Percentiles rank a stretch among this genome's conserved stretches.
Conservation (phyloP, 1,140 invertebrate species). For the Tetramorium parvispinum region DNA sequence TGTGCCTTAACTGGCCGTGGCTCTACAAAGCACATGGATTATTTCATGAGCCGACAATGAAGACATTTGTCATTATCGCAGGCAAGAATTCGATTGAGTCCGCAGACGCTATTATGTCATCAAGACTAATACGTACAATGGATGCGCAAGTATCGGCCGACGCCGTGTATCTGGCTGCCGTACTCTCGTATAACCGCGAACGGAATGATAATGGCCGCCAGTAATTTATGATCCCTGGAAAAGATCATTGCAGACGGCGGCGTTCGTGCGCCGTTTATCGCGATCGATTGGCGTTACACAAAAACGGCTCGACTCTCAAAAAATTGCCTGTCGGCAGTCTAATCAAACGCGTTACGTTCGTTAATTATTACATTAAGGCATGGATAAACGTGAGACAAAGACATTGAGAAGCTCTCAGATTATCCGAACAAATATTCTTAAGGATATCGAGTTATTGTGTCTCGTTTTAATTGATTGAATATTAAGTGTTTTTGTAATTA, state of each 20-base stretch:
- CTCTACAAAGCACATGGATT: background rate
- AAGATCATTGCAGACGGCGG: constrained; percentile 51
- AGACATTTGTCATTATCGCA: constrained; percentile 68
- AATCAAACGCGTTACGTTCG: constrained; percentile 1
- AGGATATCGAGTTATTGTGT: background rate
- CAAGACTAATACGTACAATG: constrained; percentile 66
- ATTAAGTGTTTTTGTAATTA: background rate
- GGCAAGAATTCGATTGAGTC: constrained; percentile 38
- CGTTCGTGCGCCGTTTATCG: constrained; percentile 37
- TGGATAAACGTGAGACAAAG: background rate
- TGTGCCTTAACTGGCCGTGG: background rate
- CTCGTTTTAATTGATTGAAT: background rate
- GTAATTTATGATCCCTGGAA: constrained; percentile 67
- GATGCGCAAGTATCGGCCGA: constrained; percentile 45
- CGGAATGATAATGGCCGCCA: constrained; percentile 64
- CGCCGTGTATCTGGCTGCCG: constrained; percentile 36
- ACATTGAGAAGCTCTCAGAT: background rate
- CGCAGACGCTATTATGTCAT: constrained; percentile 65
- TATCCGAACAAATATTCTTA: background rate
- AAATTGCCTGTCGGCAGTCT: constrained; percentile 37
- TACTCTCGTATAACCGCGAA: constrained; percentile 69
- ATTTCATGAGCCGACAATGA: constrained; percentile 29
- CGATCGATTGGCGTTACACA: constrained; percentile 42
- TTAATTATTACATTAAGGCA: background rate
- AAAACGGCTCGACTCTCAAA: constrained; percentile 45